Evolutionary conservation across 2,113 vertebrate species (phyloP).

Genomic region (Heptranchias perlo): DNA sequence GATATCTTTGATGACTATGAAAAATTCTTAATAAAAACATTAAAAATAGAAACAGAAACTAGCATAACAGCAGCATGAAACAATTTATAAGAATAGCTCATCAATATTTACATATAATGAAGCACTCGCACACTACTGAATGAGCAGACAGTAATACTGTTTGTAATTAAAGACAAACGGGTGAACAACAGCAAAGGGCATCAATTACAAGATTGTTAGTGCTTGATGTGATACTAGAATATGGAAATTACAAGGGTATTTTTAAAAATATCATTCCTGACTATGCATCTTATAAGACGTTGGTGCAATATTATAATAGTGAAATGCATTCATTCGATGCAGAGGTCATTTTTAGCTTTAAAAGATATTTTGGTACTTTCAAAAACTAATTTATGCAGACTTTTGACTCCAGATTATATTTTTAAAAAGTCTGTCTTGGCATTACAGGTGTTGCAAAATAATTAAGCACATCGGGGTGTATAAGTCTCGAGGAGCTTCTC

Average conservation of each 20-base stretch:
- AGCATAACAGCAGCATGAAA: background rate
- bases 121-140: background rate
- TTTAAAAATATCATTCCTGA: background rate
- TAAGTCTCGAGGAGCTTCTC: background rate
- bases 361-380: background rate
- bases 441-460: background rate
- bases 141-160: background rate
- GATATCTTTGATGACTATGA: background rate
- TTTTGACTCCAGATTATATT: background rate
- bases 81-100: background rate
- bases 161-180: background rate
- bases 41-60: constrained; percentile 5
- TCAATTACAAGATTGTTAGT: constrained; percentile 6
- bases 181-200: constrained; percentile 6
- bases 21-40: background rate
- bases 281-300: background rate
- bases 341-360: background rate
- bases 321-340: background rate
- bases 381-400: background rate
- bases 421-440: background rate
- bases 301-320: background rate
- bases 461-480: background rate
- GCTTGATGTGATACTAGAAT: constrained; percentile 22
- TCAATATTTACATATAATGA: constrained; percentile 24
- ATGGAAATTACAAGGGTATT: background rate